phyloP scores from a whole-genome alignment of 2,888 invertebrate species.

The Xanthia icteritia region DNA sequence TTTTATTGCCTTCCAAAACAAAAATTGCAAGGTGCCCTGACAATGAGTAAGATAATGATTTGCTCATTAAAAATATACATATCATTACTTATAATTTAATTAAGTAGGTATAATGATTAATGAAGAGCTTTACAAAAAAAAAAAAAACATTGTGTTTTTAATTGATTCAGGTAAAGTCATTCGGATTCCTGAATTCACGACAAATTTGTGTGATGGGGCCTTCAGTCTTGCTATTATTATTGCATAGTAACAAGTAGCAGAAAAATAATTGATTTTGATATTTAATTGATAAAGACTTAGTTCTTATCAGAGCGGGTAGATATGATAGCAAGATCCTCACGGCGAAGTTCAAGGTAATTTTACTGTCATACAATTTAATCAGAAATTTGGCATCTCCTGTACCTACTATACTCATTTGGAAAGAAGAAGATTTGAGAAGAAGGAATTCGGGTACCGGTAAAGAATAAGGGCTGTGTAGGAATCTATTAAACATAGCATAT shows the following conservation, averaged over 20 bases:
- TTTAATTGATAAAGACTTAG: slow-evolving; percentile 26
- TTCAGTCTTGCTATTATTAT: not conserved
- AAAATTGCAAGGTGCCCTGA: not conserved
- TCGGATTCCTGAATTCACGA: not conserved
- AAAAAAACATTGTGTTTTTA: not conserved
- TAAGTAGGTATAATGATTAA: not conserved
- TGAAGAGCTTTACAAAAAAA: not conserved
- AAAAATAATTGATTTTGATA: slow-evolving; percentile 13
- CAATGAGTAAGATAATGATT: slow-evolving; percentile 7
- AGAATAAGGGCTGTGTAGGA: not conserved
- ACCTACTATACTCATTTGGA: not conserved
- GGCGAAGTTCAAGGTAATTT: slow-evolving; percentile 33
- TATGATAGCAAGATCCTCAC: slow-evolving; percentile 17
- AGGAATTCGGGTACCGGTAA: not conserved
- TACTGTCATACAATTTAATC: slow-evolving; percentile 6
- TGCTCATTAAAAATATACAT: not conserved
- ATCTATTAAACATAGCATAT: not conserved
- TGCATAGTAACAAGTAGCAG: slow-evolving; percentile 5
- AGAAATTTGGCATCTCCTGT: not conserved
- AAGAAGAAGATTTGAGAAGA: too few relatives aligned
- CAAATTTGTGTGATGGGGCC: not conserved
- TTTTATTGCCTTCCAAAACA: not conserved
- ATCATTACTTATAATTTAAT: not conserved
- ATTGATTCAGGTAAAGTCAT: not conserved
- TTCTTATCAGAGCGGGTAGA: slow-evolving; percentile 20